These are phyloP conservation scores for Coptodon rendalli DNA, from an alignment of 2,113 vertebrate genomes.

Conservation along the genomic window DNA sequence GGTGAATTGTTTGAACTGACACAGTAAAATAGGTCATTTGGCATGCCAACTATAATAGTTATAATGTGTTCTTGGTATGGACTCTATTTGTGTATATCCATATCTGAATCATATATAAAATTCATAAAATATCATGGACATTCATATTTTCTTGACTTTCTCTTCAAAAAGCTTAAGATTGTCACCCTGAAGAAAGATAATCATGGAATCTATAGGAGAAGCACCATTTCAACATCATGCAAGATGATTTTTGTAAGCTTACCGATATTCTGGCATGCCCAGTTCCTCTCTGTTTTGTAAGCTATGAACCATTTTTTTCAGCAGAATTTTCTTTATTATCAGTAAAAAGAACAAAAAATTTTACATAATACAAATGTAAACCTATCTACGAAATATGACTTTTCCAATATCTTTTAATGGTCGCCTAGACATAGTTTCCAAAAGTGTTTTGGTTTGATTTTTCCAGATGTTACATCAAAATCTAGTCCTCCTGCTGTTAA, in stretches of 20 bases:
- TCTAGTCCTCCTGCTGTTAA: not conserved
- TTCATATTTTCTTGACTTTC: not conserved
- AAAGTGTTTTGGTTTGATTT: not conserved
- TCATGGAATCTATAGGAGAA: not conserved
- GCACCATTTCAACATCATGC: not conserved
- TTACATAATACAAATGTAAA: not conserved
- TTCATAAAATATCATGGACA: not conserved
- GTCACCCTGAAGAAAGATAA: not conserved
- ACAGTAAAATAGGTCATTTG: not conserved
- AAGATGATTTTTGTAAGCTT: not conserved
- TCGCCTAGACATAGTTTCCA: not conserved
- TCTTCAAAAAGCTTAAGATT: not conserved
- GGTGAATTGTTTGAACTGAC: not conserved
- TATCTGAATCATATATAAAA: not conserved
- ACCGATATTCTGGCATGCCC: not conserved
- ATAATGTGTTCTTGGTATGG: not conserved
- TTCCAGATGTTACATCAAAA: not conserved
- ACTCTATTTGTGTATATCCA: not conserved
- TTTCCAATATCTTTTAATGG: not conserved
- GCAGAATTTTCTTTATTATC: not conserved
- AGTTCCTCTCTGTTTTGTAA: not conserved
- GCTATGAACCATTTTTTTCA: not conserved
- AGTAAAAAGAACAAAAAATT: rapidly evolving
- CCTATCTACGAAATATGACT: not conserved
- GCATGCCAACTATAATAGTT: not conserved